Conservation (phyloP, 2,113 vertebrate genomes). For the Tyto alba region DNA sequence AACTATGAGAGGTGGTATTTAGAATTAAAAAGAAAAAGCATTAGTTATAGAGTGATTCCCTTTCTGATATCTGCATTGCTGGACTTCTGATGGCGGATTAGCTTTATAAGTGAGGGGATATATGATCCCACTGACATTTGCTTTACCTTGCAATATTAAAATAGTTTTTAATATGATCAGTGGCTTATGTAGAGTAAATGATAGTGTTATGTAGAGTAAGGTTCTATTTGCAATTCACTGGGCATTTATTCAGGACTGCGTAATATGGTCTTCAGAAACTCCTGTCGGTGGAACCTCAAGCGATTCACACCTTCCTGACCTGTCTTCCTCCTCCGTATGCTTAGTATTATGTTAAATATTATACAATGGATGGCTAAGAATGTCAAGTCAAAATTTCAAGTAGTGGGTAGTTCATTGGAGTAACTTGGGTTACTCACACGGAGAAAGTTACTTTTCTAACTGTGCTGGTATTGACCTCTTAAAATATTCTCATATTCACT, state of each 20-base stretch:
- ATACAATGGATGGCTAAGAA: not conserved
- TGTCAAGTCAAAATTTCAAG: not conserved
- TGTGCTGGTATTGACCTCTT: not conserved
- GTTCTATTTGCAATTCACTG: not conserved
- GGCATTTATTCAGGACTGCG: not conserved
- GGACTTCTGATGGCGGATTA: not conserved
- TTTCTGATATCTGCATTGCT: slow-evolving; percentile 6
- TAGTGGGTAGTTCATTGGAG: not conserved
- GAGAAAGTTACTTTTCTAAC: not conserved
- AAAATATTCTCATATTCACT: not conserved
- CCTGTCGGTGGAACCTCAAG: not conserved
- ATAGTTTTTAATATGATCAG: not conserved
- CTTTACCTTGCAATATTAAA: not conserved
- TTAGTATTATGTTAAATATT: not conserved
- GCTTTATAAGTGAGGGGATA: not conserved
- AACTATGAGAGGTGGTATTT: not conserved
- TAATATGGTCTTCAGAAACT: not conserved
- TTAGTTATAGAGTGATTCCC: not conserved
- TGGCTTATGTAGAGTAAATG: not conserved
- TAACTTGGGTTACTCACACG: not conserved
- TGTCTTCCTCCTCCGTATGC: not conserved
- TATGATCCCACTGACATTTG: not conserved
- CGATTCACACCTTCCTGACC: not conserved
- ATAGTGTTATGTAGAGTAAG: not conserved
- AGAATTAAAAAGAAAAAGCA: not conserved